phyloP scores from a whole-genome alignment of 2,888 invertebrate genomes.

The Lepidonotus clava region DNA sequence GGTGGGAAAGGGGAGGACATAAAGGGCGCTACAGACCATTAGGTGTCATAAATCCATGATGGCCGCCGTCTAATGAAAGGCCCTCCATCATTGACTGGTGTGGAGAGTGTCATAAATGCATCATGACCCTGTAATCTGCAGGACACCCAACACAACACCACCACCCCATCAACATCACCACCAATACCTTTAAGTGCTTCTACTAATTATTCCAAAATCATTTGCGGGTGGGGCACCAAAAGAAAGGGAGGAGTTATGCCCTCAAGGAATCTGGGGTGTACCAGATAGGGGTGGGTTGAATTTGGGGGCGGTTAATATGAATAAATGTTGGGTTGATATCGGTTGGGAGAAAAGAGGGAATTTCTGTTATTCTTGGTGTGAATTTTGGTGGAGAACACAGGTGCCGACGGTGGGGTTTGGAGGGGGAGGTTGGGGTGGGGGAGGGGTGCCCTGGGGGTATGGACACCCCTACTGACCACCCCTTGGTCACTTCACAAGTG shows the following conservation, averaged over 20 bases:
- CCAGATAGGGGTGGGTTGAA: constrained; percentile 40
- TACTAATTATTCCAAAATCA: constrained; percentile 27
- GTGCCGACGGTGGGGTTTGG: background rate
- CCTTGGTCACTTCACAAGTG: no score
- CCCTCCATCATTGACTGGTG: background rate
- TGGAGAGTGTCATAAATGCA: constrained; percentile 41
- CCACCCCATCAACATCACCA: background rate
- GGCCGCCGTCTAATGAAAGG: constrained; percentile 15
- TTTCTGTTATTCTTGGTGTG: background rate
- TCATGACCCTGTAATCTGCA: constrained; percentile 41
- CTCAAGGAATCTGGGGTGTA: background rate
- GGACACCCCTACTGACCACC: no score
- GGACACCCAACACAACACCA: background rate
- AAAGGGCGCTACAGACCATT: no score
- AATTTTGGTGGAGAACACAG: background rate
- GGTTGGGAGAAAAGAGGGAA: background rate
- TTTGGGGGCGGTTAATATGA: constrained; percentile 10
- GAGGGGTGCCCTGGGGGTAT: no score
- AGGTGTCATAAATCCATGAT: constrained; percentile 43
- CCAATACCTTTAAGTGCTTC: constrained; percentile 9
- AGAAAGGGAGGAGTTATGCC: background rate
- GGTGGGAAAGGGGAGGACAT: no score
- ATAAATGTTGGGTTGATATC: background rate
- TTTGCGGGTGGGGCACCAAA: background rate
- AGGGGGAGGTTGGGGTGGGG: no score